A percentile compares a stretch with the other conserved stretches of the same genome.
phyloP scores from a whole-genome alignment of 1,140 invertebrate species.

The Lordiphosa clarofinis region DNA sequence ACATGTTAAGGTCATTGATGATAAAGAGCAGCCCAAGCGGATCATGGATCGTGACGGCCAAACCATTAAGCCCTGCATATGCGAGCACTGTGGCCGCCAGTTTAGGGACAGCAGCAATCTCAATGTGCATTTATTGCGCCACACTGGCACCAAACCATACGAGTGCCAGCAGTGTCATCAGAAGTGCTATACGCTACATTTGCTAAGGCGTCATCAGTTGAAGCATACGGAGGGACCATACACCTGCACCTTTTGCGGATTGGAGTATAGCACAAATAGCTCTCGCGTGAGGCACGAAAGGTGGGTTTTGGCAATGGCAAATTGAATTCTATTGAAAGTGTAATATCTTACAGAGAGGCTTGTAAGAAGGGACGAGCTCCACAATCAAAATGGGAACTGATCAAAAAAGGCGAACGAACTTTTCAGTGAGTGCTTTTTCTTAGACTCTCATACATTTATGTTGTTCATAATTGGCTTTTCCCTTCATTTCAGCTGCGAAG shows the following conservation, averaged over 20 bases:
- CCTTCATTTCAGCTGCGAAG: constrained; percentile 35
- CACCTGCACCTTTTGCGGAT: constrained; percentile 55
- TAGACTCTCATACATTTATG: not conserved
- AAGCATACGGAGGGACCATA: constrained; percentile 65
- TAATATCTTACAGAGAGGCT: constrained; percentile 35
- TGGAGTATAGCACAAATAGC: constrained; percentile 65
- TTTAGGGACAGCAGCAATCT: constrained; percentile 60
- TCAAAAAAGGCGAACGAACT: constrained; percentile 61
- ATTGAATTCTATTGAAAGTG: no score
- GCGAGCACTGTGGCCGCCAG: constrained; percentile 60
- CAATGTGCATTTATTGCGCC: constrained; percentile 54
- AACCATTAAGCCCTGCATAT: constrained; percentile 53
- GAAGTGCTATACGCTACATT: constrained; percentile 59
- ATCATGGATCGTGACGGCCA: constrained; percentile 57
- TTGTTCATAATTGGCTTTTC: not conserved
- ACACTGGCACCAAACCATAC: constrained; percentile 63
- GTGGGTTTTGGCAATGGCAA: constrained; percentile 8
- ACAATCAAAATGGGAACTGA: constrained; percentile 58
- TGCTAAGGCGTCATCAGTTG: constrained; percentile 51
- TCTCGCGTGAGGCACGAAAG: constrained; percentile 57
- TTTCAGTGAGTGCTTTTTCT: constrained; percentile 45
- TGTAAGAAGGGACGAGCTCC: constrained; percentile 66
- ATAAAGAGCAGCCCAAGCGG: constrained; percentile 49
- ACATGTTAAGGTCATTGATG: constrained; percentile 56
- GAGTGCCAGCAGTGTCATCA: constrained; percentile 54